Conservation (phyloP, 2,113 vertebrate genomes). For the Beaufortia kweichowensis region DNA sequence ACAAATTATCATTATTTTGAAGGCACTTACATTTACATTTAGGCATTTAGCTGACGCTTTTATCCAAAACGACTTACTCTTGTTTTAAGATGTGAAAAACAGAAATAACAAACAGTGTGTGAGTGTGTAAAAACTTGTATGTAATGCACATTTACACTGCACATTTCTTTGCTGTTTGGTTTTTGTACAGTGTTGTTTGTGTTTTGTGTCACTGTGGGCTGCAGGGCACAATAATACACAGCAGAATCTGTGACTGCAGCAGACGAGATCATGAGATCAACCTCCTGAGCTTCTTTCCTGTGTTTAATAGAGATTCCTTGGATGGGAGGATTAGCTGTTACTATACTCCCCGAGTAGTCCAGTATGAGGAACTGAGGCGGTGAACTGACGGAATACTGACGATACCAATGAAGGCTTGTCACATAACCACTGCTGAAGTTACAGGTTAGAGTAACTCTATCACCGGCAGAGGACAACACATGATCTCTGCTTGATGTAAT, state of each 20-base stretch:
- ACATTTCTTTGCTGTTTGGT: not conserved
- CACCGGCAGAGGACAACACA: not conserved
- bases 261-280: constrained; percentile 1
- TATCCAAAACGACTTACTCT: too few species aligned
- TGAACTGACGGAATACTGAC: not conserved
- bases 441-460: not conserved
- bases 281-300: not conserved
- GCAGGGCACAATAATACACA: constrained; percentile 35
- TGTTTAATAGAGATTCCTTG: not conserved
- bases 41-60: too few species aligned
- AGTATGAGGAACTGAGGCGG: constrained; percentile 3
- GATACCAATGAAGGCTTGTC: not conserved
- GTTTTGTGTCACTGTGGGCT: constrained; percentile 44
- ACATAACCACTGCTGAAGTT: not conserved
- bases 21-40: too few species aligned
- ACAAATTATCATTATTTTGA: too few species aligned
- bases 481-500: not conserved
- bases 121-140: too few species aligned
- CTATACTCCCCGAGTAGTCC: not conserved
- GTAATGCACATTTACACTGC: too few species aligned
- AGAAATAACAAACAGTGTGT: too few species aligned
- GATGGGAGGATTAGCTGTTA: not conserved
- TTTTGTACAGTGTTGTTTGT: constrained; percentile 26
- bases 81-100: too few species aligned
- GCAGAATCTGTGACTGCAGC: constrained; percentile 27